phyloP scores from a whole-genome alignment of 2,113 vertebrate genomes.

The Xiphophorus maculatus region DNA sequence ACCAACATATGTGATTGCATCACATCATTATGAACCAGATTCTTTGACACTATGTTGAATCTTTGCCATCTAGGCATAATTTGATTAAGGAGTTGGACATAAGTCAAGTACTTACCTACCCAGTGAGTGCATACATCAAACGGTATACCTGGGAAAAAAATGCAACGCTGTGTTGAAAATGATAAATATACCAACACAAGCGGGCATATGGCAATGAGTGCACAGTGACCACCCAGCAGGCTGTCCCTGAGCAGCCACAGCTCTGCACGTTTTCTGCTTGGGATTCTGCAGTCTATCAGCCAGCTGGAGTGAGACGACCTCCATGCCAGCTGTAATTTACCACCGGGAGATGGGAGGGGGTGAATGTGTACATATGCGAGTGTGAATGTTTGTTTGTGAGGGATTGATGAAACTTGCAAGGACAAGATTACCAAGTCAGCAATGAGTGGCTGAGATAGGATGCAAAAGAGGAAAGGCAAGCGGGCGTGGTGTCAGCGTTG shows the following conservation, averaged over 20 bases:
- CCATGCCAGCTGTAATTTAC: slow-evolving; percentile 66
- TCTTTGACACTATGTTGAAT: too few relatives aligned
- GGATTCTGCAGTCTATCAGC: slow-evolving; percentile 66
- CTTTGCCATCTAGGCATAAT: too few relatives aligned
- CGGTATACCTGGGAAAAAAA: too few relatives aligned
- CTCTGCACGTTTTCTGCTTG: slow-evolving; percentile 64
- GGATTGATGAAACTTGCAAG: slow-evolving; percentile 22
- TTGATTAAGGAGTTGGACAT: too few relatives aligned
- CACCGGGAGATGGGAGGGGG: slow-evolving; percentile 35
- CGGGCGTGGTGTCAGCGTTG: not conserved
- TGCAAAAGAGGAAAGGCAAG: not conserved
- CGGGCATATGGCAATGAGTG: slow-evolving; percentile 5
- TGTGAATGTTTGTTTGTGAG: slow-evolving; percentile 11
- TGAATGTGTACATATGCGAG: slow-evolving; percentile 7
- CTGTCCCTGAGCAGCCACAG: slow-evolving; percentile 36
- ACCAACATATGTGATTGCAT: too few relatives aligned
- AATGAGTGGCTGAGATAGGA: slow-evolving; percentile 14
- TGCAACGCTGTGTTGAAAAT: not conserved
- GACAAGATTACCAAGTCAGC: slow-evolving; percentile 17
- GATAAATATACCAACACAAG: not conserved
- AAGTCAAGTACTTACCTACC: too few relatives aligned
- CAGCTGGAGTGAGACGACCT: slow-evolving; percentile 65
- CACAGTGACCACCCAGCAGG: slow-evolving; percentile 15
- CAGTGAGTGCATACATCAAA: too few relatives aligned
- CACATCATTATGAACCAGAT: too few relatives aligned